phyloP scores from a whole-genome alignment of 1,140 invertebrate genomes.

The Tribolium castaneum region DNA sequence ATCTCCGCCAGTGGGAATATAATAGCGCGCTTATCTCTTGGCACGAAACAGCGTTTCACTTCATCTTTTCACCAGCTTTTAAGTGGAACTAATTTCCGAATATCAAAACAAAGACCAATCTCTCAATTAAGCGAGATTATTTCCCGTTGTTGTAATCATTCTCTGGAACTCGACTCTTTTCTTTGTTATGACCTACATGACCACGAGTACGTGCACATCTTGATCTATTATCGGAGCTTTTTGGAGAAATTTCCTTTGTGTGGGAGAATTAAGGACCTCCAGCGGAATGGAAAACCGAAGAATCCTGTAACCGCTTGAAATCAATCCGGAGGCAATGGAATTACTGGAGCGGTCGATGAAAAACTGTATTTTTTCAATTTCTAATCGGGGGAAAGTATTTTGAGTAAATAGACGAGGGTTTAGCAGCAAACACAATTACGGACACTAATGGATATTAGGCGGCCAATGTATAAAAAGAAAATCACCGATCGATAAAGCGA shows the following conservation, averaged over 20 bases:
- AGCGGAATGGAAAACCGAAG: neutral
- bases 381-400: neutral
- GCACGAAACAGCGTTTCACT: neutral
- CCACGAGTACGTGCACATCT: neutral
- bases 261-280: neutral
- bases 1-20: neutral
- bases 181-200: constrained; percentile 6
- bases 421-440: neutral
- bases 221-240: constrained; percentile 4
- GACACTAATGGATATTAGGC: neutral
- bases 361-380: neutral
- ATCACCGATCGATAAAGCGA: neutral
- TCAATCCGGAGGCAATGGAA: neutral
- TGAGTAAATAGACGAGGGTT: neutral
- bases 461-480: neutral
- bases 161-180: neutral
- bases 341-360: neutral
- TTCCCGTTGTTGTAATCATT: neutral
- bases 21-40: neutral
- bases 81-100: neutral
- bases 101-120: neutral
- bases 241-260: constrained; percentile 18
- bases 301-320: neutral
- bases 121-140: neutral
- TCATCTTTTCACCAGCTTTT: neutral